phyloP scores from a whole-genome alignment of 2,888 invertebrate species.

The Torymus texanus region DNA sequence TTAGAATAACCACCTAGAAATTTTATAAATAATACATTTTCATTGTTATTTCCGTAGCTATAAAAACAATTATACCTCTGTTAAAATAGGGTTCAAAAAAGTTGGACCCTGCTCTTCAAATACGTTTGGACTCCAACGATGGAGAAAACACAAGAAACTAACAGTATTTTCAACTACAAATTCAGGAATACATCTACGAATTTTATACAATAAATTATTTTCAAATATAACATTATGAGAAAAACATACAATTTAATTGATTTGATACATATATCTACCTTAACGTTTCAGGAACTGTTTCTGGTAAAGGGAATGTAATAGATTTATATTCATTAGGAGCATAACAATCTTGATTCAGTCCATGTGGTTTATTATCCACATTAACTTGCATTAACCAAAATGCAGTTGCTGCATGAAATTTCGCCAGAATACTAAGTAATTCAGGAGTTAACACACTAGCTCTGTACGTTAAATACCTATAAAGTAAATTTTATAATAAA shows the following conservation, averaged over 20 bases:
- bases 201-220: conserved; percentile 3
- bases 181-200: conserved; percentile 88
- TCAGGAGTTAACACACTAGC: conserved; percentile 87
- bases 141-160: conserved; percentile 86
- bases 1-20: conserved; percentile 83
- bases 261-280: conserved; percentile 75
- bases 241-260: neutral
- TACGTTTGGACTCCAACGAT: conserved; percentile 79
- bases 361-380: conserved; percentile 74
- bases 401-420: conserved; percentile 88
- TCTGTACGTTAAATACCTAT: conserved; percentile 83
- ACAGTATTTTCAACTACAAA: conserved; percentile 92
- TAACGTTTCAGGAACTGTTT: conserved; percentile 81
- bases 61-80: conserved; percentile 75
- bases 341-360: conserved; percentile 75
- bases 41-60: neutral
- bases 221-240: too few species aligned
- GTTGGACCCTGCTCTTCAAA: conserved; percentile 82
- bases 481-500: conserved; percentile 57
- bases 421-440: conserved; percentile 82
- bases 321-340: conserved; percentile 79
- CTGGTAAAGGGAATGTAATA: conserved; percentile 81
- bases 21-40: conserved; percentile 24
- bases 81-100: conserved; percentile 82
- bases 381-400: conserved; percentile 92